These are phyloP conservation scores for Callyntrura guangdongensis DNA, from an alignment of 2,888 invertebrate species.

Conservation along the genomic window DNA sequence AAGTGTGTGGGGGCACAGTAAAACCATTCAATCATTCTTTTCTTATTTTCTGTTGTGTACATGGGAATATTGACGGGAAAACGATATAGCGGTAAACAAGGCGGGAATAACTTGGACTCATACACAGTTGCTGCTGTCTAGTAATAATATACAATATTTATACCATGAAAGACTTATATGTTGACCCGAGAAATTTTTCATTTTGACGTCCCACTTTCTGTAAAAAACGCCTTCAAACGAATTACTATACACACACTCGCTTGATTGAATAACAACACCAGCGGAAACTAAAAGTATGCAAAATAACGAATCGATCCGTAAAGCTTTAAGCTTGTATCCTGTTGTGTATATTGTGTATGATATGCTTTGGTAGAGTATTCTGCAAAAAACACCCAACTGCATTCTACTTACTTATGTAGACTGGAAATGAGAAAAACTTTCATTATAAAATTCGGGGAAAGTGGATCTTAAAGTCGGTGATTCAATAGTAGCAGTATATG, in stretches of 20 bases:
- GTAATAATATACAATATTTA: neutral
- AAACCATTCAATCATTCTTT: slow-evolving; percentile 27
- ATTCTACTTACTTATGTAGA: neutral
- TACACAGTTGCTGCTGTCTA: neutral
- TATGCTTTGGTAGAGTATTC: neutral
- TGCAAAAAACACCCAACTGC: neutral
- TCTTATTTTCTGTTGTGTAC: neutral
- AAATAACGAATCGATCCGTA: no score
- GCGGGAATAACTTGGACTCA: neutral
- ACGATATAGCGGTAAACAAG: neutral
- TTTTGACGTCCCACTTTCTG: neutral
- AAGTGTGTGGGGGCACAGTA: neutral
- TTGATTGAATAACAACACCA: neutral
- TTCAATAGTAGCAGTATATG: neutral
- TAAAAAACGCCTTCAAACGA: neutral
- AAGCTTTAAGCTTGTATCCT: neutral
- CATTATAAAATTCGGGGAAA: neutral
- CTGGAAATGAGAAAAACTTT: neutral
- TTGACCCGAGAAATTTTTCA: neutral
- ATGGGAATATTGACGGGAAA: neutral
- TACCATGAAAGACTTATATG: neutral
- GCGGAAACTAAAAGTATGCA: neutral
- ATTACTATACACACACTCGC: neutral
- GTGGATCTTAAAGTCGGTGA: neutral
- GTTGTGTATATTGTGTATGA: neutral